These are phyloP conservation scores for Lagenorhynchus albirostris DNA, from an alignment of 2,113 vertebrate genomes.

Conservation along the genomic window DNA sequence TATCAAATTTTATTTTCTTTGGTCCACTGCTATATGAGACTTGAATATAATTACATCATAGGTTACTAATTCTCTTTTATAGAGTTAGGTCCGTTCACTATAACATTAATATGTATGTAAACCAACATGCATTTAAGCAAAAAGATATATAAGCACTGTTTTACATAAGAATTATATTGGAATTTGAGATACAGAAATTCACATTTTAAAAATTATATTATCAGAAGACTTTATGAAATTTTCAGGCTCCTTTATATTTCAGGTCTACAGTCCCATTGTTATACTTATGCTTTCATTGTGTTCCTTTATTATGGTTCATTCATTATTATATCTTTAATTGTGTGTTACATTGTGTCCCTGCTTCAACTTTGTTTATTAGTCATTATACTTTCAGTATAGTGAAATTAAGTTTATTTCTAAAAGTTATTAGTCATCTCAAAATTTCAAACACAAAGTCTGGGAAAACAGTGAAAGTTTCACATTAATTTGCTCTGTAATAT, in stretches of 20 bases:
- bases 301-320: not conserved
- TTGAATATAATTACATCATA: constrained; percentile 21
- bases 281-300: not conserved
- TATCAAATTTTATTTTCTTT: constrained; percentile 46
- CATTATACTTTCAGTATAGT: not conserved
- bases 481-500: not conserved
- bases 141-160: not conserved
- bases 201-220: not conserved
- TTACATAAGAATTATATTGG: not conserved
- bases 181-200: constrained; percentile 19
- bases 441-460: not conserved
- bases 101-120: constrained; percentile 41
- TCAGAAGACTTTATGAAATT: not conserved
- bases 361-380: not conserved
- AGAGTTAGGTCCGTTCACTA: not conserved
- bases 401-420: not conserved
- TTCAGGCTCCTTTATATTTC: constrained; percentile 3
- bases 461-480: constrained; percentile 2
- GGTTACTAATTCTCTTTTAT: not conserved
- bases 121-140: not conserved
- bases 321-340: not conserved
- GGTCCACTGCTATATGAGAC: not conserved
- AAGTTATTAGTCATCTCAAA: constrained; percentile 24
- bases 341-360: not conserved
- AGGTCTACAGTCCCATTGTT: not conserved